A percentile compares a stretch with the other conserved stretches of the same genome.
These are phyloP conservation scores for Lasioglossum villosulum DNA, from an alignment of 2,888 invertebrate genomes.

Conservation along the genomic window DNA sequence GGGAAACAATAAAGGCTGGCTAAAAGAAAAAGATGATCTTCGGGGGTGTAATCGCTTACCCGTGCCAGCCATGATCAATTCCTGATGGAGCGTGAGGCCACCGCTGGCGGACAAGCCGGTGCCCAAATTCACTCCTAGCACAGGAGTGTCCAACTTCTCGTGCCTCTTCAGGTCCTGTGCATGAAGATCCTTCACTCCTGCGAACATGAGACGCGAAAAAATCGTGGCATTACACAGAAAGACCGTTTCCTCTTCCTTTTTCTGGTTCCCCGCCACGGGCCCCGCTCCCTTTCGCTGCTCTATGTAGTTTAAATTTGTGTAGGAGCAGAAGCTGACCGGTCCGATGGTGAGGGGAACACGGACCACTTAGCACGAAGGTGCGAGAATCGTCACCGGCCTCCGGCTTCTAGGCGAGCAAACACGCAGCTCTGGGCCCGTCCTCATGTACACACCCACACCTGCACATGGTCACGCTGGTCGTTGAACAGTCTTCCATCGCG, in stretches of 20 bases:
- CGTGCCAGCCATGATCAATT: constrained; percentile 82
- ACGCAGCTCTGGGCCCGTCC: constrained; percentile 46
- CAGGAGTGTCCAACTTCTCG: constrained; percentile 84
- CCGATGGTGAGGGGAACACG: constrained; percentile 78
- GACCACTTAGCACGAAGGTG: constrained; percentile 84
- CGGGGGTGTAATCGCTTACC: constrained; percentile 63
- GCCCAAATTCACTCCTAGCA: constrained; percentile 83
- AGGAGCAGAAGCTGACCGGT: constrained; percentile 82
- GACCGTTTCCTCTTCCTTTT: constrained; percentile 46
- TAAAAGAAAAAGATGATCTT: neutral
- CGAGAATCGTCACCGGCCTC: constrained; percentile 84
- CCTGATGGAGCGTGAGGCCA: constrained; percentile 82
- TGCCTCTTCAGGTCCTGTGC: constrained; percentile 89
- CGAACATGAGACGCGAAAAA: constrained; percentile 60
- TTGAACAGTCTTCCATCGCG: constrained; percentile 54
- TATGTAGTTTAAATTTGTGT: constrained; percentile 83
- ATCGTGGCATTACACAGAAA: constrained; percentile 67
- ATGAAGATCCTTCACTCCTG: constrained; percentile 91
- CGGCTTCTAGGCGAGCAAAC: constrained; percentile 81
- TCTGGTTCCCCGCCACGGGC: constrained; percentile 35
- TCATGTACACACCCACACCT: constrained; percentile 20
- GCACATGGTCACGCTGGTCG: constrained; percentile 22
- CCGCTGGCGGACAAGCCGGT: constrained; percentile 81
- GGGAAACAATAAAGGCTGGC: neutral
- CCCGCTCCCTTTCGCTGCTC: constrained; percentile 64